Evolutionary conservation across 2,113 vertebrate genomes (phyloP).

Genomic region (Rhizomys pruinosus): DNA sequence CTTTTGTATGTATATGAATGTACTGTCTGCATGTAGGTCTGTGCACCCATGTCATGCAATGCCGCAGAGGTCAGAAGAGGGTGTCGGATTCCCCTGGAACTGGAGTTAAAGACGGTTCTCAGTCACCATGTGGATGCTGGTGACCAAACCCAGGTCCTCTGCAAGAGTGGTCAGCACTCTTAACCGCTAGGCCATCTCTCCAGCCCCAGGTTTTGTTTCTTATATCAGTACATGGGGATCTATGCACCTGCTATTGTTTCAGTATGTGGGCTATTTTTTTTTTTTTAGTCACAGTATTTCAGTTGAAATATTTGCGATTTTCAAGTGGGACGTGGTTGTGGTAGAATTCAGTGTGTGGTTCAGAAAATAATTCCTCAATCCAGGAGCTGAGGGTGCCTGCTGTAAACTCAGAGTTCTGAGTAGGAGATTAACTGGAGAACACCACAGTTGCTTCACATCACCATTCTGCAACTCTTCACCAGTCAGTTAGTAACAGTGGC

Average conservation of each 20-base stretch:
- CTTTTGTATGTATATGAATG: too few species aligned
- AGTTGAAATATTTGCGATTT: not conserved
- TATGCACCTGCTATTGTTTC: not conserved
- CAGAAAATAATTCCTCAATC: not conserved
- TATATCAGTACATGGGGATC: not conserved
- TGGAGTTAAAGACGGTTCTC: too few species aligned
- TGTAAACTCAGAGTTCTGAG: not conserved
- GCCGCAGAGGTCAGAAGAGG: too few species aligned
- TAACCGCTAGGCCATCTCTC: too few species aligned
- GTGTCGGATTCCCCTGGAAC: too few species aligned
- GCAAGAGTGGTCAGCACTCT: too few species aligned
- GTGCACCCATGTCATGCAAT: too few species aligned
- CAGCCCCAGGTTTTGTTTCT: not conserved
- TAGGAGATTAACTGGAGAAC: not conserved
- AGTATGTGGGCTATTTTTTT: not conserved
- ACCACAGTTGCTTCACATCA: not conserved
- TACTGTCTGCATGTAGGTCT: too few species aligned
- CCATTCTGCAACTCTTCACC: not conserved
- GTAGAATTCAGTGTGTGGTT: not conserved
- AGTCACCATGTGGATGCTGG: too few species aligned
- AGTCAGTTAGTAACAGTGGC: not conserved
- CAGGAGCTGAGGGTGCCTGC: not conserved
- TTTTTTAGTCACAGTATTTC: not conserved
- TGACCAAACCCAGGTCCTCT: too few species aligned
- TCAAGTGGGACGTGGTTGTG: not conserved